Conservation (phyloP, 2,113 vertebrate genomes). For the Polyodon spathula region DNA sequence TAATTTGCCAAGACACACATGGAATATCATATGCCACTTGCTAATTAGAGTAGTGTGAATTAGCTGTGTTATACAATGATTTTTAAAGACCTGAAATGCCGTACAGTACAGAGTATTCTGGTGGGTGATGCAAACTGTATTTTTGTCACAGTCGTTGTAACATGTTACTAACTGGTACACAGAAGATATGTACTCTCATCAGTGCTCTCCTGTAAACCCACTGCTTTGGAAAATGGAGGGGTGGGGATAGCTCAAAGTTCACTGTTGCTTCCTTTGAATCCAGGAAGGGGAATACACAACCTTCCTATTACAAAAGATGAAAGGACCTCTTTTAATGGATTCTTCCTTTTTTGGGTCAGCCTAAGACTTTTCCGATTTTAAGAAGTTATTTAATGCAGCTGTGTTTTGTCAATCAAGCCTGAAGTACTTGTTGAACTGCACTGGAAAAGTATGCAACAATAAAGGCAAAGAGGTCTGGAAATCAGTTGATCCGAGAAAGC, state of each 20-base stretch:
- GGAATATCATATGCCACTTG: constrained; percentile 42
- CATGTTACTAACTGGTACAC: too few relatives aligned
- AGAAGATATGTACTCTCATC: too few relatives aligned
- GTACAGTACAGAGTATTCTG: too few relatives aligned
- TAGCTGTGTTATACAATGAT: constrained; percentile 22
- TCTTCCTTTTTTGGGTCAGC: constrained; percentile 16
- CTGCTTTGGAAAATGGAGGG: too few relatives aligned
- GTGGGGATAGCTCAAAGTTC: too few relatives aligned
- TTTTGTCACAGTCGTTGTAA: too few relatives aligned
- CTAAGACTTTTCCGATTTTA: constrained; percentile 40
- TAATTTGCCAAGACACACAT: constrained; percentile 52
- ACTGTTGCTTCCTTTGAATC: neutral
- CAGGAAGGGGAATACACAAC: constrained; percentile 24
- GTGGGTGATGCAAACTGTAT: too few relatives aligned
- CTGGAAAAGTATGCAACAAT: constrained; percentile 35
- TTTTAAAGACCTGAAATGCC: constrained; percentile 23
- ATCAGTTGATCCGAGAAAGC: constrained; percentile 42
- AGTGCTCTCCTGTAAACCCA: too few relatives aligned
- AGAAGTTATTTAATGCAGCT: constrained; percentile 61
- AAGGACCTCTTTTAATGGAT: constrained; percentile 24
- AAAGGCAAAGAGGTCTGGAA: constrained; percentile 37
- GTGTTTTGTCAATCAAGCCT: constrained; percentile 58
- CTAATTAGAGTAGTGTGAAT: constrained; percentile 31
- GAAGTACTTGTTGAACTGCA: constrained; percentile 44
- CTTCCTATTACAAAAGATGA: constrained; percentile 35